Evolutionary conservation across 1,140 invertebrate genomes (phyloP), one percentile per base, ranked within the genome.

Genomic region (Drosophila nikananu): DNA sequence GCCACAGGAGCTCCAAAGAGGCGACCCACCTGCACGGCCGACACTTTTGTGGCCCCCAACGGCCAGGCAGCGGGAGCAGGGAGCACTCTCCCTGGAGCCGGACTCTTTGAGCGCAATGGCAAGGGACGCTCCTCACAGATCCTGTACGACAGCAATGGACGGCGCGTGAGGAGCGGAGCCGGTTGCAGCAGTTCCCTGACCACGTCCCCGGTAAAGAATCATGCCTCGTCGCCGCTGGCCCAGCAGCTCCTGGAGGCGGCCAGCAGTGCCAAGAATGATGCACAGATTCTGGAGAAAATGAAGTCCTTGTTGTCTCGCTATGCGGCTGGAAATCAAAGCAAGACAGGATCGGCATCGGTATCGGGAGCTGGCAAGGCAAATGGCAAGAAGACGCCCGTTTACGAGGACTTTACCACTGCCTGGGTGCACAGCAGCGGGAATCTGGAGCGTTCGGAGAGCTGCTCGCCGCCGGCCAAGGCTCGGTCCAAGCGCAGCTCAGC

Each of bases 361-460:
- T 4, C 42, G 0, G 61, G 60, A 15, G 25, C 68, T n/a, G n/a
- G 7, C 35, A 41, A 25, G 37, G 10, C 21, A 1, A 71, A 46
- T 39, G 52, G 93, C 77, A 94, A 94, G 17, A 95, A 96, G 63
- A 76, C 94, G 9, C 86, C 86, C 6, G 94, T 95, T n/a, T 96
- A 94, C 37, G 94, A 95, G 68, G 95, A 96, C 58, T 96, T 96
- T 64, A 92, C 95, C 9, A 94, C 95, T 27, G 95, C 95, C n/a
- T 96, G 95, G 95, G 95, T 96, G n/a, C 95, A 96, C 92, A 95
- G 95, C 70, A 96, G 96, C 83, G 95, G 95, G 2, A 95, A 95
- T 76, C 91, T 96, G 13, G 95, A 95, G 67, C 93, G 94, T 8
- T 93, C 87, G 39, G 82, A 80, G 48, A 92, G 86, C 72, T 92